Base-by-base conservation (phyloP, 2,888 invertebrate genomes). In the Hirtodrosophila duncani region DNA sequence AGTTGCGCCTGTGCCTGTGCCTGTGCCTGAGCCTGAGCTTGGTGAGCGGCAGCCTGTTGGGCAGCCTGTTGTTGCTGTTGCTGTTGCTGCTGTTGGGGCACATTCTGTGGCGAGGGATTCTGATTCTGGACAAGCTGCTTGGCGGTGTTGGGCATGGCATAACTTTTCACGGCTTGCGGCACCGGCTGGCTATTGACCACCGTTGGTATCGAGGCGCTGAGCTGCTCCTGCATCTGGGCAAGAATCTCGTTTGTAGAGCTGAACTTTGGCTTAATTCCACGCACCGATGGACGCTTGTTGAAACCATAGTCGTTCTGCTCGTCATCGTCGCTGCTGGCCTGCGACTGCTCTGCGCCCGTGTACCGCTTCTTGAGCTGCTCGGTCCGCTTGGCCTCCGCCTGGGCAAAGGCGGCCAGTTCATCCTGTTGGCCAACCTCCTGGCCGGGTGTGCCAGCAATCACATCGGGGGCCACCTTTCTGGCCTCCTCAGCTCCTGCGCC, bases 221-320 rank as follows among this genome's bases (percentile, higher is more conserved):
- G 86, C 68, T 94, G 92, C 45, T 91, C 91, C 82, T 94, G 93
- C 88, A 94, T 92, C 83, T 94, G 94, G 69, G 94, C 92, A 0
- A 95, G 88, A 26, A 95, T 93, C 75, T 94, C 94, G 58, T 92
- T 93, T 3, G 91, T 92, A 0, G 94, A 92, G 7, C 93, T 93
- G 61, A 94, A 92, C 63, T 94, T 91, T n/a, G 95, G 93, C 82
- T 95, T 95, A 59, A 96, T 95, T 0, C 96, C 95, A 1, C 95
- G 90, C 1, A 96, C 96, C 1, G 94, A 94, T 0, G 96, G 96
- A n/a, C 96, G 89, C 23, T 94, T 90, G 79, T 94, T 94, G 85
- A 96, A 96, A 0, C 96, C 96, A 74, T 96, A 95, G 82, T 96
- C 95, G 69, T 95, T 95, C 68, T 94, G 93, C 67, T 95, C 94